A percentile compares a stretch with the other conserved stretches of the same genome.
Conservation (phyloP, 1,140 invertebrate genomes). For the Drosophila nasuta region DNA sequence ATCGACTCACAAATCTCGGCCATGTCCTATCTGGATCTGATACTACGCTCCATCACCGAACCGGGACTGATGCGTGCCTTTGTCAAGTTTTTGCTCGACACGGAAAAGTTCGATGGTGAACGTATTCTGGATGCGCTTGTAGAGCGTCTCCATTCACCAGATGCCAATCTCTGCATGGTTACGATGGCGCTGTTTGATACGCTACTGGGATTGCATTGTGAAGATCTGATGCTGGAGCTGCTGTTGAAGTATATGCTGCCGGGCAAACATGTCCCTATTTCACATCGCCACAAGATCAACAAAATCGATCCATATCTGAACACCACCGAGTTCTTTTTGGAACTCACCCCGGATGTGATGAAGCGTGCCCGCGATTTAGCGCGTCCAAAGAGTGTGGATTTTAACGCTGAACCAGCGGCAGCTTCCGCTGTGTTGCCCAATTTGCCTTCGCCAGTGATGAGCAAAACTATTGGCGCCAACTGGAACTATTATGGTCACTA, state of each 20-base stretch:
- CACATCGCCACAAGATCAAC: constrained; percentile 90
- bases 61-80: constrained; percentile 93
- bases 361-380: constrained; percentile 76
- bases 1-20: constrained; percentile 95
- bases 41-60: constrained; percentile 93
- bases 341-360: constrained; percentile 89
- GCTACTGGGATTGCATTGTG: constrained; percentile 96
- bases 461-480: constrained; percentile 84
- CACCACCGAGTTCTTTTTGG: constrained; percentile 93
- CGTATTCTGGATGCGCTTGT: constrained; percentile 92
- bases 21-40: constrained; percentile 96
- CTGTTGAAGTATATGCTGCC: constrained; percentile 94
- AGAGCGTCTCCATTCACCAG: constrained; percentile 89
- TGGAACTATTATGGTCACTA: constrained; percentile 86
- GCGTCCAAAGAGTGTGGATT: constrained; percentile 67
- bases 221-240: constrained; percentile 98
- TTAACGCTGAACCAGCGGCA: neutral
- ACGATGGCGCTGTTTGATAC: constrained; percentile 96
- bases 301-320: constrained; percentile 93
- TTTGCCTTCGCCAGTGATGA: constrained; percentile 73
- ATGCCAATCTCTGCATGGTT: constrained; percentile 93
- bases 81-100: constrained; percentile 93
- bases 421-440: constrained; percentile 51
- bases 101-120: constrained; percentile 92
- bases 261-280: constrained; percentile 95